These are phyloP conservation scores for Polylopha cassiicola DNA, from an alignment of 2,888 invertebrate species.

Conservation along the genomic window DNA sequence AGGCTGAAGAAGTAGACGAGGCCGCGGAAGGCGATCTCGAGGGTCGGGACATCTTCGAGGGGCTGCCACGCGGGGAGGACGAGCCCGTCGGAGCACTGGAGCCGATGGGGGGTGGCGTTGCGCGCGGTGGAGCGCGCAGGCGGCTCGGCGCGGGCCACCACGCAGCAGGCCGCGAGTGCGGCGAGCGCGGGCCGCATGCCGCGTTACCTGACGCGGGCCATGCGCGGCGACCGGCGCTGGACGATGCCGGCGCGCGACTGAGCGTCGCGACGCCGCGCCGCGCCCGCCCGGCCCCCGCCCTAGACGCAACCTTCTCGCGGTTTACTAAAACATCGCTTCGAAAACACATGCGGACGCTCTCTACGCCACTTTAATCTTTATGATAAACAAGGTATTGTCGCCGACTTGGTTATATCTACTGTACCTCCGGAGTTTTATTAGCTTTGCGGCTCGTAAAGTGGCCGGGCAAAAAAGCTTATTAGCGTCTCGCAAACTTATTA, in stretches of 20 bases:
- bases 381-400: neutral
- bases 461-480: conserved; percentile 49
- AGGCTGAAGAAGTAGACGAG: conserved; percentile 92
- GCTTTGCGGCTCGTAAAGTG: conserved; percentile 50
- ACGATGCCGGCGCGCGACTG: conserved; percentile 73
- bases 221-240: conserved; percentile 66
- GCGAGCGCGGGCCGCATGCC: conserved; percentile 72
- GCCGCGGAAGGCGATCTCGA: conserved; percentile 91
- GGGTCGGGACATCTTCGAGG: conserved; percentile 83
- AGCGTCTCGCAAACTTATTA: conserved; percentile 44
- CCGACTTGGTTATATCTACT: conserved; percentile 31
- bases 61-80: conserved; percentile 94
- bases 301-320: conserved; percentile 27
- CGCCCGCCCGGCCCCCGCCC: conserved; percentile 34
- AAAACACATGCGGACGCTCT: conserved; percentile 3
- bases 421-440: conserved; percentile 60
- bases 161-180: conserved; percentile 70
- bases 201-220: conserved; percentile 59
- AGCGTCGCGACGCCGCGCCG: conserved; percentile 49
- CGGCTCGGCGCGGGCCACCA: conserved; percentile 63
- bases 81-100: conserved; percentile 88
- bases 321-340: conserved; percentile 1
- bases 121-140: conserved; percentile 56
- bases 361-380: neutral
- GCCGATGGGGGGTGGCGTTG: conserved; percentile 60